Base-by-base conservation (phyloP, 2,888 invertebrate genomes). In the Patella depressa region DNA sequence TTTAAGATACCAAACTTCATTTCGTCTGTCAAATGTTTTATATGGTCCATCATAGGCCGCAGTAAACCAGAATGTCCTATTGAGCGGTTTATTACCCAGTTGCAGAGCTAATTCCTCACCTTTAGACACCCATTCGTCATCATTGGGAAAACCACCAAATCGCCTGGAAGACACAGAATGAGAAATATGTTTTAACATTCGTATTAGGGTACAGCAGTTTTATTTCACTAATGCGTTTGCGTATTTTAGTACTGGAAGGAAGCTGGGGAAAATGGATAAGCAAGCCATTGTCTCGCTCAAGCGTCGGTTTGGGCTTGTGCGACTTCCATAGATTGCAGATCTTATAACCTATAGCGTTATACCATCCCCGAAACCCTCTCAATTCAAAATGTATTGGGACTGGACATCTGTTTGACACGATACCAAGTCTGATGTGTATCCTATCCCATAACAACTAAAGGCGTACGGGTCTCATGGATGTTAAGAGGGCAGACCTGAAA, bases 141-240 rank as follows among this genome's bases (percentile, higher is more conserved):
- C 78, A n/a, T 24, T 72, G 0, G 83, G 79, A 81, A 81, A 87
- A 2, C 88, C 88, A 71, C 81, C 78, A 79, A 88, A 88, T 15
- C 78, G 74, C 57, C 87, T 87, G 81, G 14, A 83, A 80, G 59
- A 19, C 17, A 75, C 9, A 70, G 17, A 54, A 65, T 29, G 12
- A 74, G 54, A 24, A 54, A 53, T 54, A 5, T 19, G 14, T 34
- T 34, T 19, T 29, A 19, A 45, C 19, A 72, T 65, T 65, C 65
- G n/a, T 14, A 12, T n/a, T 19, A n/a, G 65, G 65, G 1, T 65
- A n/a, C 19, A 65, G 14, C n/a, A n/a, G 4, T n/a, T 65, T 65
- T n/a, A 9, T 7, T 7, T 65, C 7, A 65, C 0, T n/a, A 9
- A n/a, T n/a, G n/a, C 7, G 65, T 65, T n/a, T 65, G 65, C 19